Base-by-base conservation (phyloP, 2,113 vertebrate genomes). In the Galeopterus variegatus region DNA sequence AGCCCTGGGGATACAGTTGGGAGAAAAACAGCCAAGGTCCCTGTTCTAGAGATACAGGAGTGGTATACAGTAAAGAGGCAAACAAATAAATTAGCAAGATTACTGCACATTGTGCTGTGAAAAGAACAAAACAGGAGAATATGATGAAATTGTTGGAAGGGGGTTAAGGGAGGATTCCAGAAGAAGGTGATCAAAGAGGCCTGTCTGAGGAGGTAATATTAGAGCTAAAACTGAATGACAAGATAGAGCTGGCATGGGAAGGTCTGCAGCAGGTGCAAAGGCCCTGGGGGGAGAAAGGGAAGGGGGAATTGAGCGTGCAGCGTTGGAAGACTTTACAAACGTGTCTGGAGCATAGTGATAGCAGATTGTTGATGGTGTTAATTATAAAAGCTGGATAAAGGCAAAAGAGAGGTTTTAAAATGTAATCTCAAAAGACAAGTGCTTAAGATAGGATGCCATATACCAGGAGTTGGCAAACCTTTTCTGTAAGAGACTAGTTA, bases 21-120 rank as follows among this genome's bases (percentile, higher is more conserved):
- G 75, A 96, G 65, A 45, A 67, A 84, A 93, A 58, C 54, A 81
- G 86, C 92, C 77, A 28, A 69, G 26, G 72, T 88, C 85, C 86
- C 85, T 86, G 56, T 81, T 91, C 50, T 23, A 50, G 67, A 86
- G 91, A 96, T 58, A 31, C 54, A 41, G 77, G 15, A 52, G 50
- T n/a, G 80, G 82, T 75, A 6, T 23, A 62, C 81, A 75, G 28
- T 58, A 79, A 76, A 88, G 52, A 86, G 1, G 17, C 64, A 86
- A 91, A 36, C 82, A 86, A 45, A 69, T 33, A 60, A 85, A 85
- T 81, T 92, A 90, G 93, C 52, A 50, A 84, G 80, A 23, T 90
- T 56, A 89, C 67, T 86, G 56, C 31, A 79, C 72, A 41, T 81
- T 36, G n/a, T 67, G 23, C 54, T 28, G 19, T 84, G 41, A 64